phyloP scores from a whole-genome alignment of 2,113 vertebrate genomes.

The Cyanoderma ruficeps region DNA sequence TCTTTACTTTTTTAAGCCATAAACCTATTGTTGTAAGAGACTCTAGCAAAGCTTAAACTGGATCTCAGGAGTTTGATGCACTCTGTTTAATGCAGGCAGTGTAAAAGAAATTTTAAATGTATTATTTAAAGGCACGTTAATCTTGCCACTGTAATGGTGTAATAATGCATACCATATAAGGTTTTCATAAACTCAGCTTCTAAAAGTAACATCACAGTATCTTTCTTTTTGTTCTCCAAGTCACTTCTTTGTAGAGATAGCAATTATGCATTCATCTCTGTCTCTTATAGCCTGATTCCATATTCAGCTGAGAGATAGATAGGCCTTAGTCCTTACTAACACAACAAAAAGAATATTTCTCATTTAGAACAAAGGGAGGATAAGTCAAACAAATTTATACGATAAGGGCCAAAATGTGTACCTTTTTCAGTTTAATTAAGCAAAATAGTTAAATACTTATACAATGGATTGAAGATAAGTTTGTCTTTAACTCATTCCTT shows the following conservation, averaged over 20 bases:
- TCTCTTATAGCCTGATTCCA: background rate
- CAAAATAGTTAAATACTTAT: background rate
- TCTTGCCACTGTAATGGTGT: constrained; percentile 42
- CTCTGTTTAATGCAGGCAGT: constrained; percentile 51
- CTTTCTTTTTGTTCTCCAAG: constrained; percentile 62
- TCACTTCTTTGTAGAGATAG: constrained; percentile 38
- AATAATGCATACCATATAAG: constrained; percentile 55
- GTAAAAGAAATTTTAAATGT: constrained; percentile 67
- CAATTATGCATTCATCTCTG: constrained; percentile 40
- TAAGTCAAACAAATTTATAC: background rate
- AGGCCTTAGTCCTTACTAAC: background rate
- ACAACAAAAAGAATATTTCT: background rate
- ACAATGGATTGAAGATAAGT: background rate
- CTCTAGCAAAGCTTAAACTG: constrained; percentile 25
- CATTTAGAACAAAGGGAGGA: background rate
- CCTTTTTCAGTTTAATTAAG: background rate
- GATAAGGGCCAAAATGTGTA: background rate
- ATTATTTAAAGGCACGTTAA: constrained; percentile 67
- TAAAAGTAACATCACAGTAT: constrained; percentile 57
- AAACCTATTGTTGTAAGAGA: constrained; percentile 59
- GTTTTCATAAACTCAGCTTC: constrained; percentile 58
- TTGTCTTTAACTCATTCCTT: background rate
- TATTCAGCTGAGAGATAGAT: constrained; percentile 3
- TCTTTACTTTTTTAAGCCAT: constrained; percentile 52
- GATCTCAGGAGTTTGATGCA: constrained; percentile 62